phyloP scores from a whole-genome alignment of 2,113 vertebrate genomes.

The Neogobius melanostomus region DNA sequence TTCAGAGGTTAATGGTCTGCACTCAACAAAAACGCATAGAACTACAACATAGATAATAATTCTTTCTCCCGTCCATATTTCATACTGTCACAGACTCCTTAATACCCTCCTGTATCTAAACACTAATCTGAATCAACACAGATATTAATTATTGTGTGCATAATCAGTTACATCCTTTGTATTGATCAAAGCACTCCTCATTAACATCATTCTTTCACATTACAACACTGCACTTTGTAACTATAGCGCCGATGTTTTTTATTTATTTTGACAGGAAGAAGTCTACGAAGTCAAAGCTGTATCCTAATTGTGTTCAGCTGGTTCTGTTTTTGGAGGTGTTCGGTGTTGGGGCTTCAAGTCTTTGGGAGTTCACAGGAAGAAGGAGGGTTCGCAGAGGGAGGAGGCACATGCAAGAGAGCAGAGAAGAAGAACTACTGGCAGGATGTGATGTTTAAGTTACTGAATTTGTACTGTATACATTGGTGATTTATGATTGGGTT shows the following conservation, averaged over 20 bases:
- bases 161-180: too few relatives aligned
- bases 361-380: conserved; percentile 18
- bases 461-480: conserved; percentile 1
- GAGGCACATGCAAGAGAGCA: conserved; percentile 20
- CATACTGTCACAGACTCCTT: too few relatives aligned
- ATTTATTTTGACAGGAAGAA: conserved; percentile 42
- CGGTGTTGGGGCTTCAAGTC: conserved; percentile 27
- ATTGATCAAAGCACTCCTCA: too few relatives aligned
- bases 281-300: conserved; percentile 55
- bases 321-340: conserved; percentile 31
- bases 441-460: conserved; percentile 16
- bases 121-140: too few relatives aligned
- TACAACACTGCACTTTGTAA: not conserved
- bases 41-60: too few relatives aligned
- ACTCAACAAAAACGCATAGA: too few relatives aligned
- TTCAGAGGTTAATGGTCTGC: not conserved
- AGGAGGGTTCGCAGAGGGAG: conserved; percentile 19
- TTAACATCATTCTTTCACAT: not conserved
- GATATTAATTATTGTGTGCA: too few relatives aligned
- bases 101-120: too few relatives aligned
- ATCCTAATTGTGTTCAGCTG: conserved; percentile 74
- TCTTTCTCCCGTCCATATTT: too few relatives aligned
- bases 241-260: not conserved
- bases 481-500: not conserved
- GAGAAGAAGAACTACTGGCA: conserved; percentile 8